A percentile compares a stretch with the other conserved stretches of the same genome.
Conservation (phyloP, 2,113 vertebrate genomes). For the Tenebrosternarchus preto region DNA sequence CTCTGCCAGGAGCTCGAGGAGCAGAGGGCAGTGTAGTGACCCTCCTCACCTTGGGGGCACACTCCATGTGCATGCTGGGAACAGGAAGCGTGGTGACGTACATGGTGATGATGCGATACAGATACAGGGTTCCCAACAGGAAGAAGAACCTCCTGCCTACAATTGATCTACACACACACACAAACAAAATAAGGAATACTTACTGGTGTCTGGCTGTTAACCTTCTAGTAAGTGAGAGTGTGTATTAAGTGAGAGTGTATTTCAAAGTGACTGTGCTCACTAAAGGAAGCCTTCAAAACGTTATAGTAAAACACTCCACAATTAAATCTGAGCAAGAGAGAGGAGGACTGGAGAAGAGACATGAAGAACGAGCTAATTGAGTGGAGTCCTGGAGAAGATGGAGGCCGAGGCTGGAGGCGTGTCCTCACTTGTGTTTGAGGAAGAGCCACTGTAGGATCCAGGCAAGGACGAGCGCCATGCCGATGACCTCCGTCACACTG, state of each 20-base stretch:
- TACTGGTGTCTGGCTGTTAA: background rate
- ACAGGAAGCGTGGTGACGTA: constrained; percentile 88
- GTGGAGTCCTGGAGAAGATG: too few species aligned
- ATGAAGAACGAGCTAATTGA: background rate
- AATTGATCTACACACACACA: constrained; percentile 76
- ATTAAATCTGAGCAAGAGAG: too few species aligned
- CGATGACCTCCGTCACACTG: constrained; percentile 86
- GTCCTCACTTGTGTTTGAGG: constrained; percentile 83
- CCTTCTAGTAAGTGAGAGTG: background rate
- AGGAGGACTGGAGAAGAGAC: background rate
- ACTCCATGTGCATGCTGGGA: constrained; percentile 87
- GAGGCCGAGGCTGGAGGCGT: too few species aligned
- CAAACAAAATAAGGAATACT: background rate
- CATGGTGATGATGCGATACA: constrained; percentile 89
- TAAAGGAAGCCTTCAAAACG: too few species aligned
- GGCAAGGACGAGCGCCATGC: constrained; percentile 79
- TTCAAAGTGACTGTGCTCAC: too few species aligned
- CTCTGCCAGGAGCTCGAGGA: too few species aligned
- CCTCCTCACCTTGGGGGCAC: constrained; percentile 82
- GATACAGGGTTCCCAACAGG: constrained; percentile 86
- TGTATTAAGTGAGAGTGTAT: too few species aligned
- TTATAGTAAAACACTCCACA: too few species aligned
- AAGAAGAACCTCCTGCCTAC: constrained; percentile 87
- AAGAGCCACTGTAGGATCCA: constrained; percentile 86
- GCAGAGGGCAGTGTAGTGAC: too few species aligned